Conservation (phyloP, 2,888 invertebrate species). For the Eustalomyia histrio region DNA sequence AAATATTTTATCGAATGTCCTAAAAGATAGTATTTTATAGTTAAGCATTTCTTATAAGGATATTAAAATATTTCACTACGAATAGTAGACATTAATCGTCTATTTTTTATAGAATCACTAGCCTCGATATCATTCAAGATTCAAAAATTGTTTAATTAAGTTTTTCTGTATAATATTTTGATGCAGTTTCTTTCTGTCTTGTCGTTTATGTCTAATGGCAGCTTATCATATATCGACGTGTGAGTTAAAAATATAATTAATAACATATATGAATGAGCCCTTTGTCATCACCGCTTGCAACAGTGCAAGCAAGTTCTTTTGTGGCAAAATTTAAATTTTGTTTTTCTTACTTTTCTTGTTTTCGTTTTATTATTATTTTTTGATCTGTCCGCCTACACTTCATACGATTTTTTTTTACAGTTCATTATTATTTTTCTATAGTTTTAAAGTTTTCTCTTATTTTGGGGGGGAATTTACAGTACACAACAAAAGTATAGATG, state of each 20-base stretch:
- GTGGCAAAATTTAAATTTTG: conserved; percentile 27
- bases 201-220: not conserved
- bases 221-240: conserved; percentile 15
- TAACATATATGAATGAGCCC: conserved; percentile 15
- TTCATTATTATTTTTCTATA: conserved; percentile 25
- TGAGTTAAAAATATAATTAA: conserved; percentile 15
- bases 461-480: conserved; percentile 20
- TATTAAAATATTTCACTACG: too few relatives aligned
- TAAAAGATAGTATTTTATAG: too few relatives aligned
- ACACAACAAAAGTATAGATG: not conserved
- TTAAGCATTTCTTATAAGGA: too few relatives aligned
- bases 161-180: conserved; percentile 5
- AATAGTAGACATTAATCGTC: too few relatives aligned
- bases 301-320: conserved; percentile 17
- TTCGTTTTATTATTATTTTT: conserved; percentile 15
- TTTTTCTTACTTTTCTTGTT: conserved; percentile 23
- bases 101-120: too few relatives aligned
- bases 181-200: conserved; percentile 3
- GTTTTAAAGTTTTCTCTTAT: conserved; percentile 34
- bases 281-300: conserved; percentile 56
- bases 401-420: conserved; percentile 15
- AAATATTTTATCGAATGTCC: too few relatives aligned
- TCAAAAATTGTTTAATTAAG: not conserved
- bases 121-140: conserved; percentile 15
- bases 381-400: conserved; percentile 44